Evolutionary conservation across 2,888 invertebrate species (phyloP).

Genomic region (Nematopogon swammerdamellus): DNA sequence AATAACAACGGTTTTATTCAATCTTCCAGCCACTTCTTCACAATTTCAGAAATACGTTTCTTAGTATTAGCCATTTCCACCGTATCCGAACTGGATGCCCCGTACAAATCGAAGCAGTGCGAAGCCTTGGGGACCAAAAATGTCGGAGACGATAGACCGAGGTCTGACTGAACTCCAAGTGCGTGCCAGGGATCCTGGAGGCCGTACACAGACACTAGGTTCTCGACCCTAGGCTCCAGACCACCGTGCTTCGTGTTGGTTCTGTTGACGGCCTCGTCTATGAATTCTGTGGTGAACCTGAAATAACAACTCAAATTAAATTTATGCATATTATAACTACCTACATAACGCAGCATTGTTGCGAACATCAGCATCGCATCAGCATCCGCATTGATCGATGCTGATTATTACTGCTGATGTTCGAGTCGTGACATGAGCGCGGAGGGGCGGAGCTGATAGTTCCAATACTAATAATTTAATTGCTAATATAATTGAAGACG

Average conservation of each 20-base stretch:
- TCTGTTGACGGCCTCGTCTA: background rate
- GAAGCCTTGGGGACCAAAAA: background rate
- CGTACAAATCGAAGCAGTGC: background rate
- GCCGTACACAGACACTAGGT: background rate
- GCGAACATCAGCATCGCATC: no score
- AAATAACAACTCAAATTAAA: background rate
- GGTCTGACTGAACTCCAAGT: background rate
- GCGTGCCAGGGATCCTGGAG: background rate
- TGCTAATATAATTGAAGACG: no score
- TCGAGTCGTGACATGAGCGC: no score
- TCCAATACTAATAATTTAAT: no score
- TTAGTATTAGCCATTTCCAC: background rate
- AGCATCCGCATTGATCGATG: no score
- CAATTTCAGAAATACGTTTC: background rate
- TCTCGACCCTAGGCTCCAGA: background rate
- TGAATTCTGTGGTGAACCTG: background rate
- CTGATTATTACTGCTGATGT: no score
- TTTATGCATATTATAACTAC: background rate
- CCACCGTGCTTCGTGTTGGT: background rate
- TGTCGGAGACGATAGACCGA: background rate
- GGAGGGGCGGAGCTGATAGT: no score
- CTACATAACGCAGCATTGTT: no score
- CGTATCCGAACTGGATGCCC: background rate
- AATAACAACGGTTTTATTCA: no score
- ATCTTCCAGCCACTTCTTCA: background rate